These are phyloP conservation scores for Drosophila varians DNA, from an alignment of 1,140 invertebrate species.

Conservation along the genomic window DNA sequence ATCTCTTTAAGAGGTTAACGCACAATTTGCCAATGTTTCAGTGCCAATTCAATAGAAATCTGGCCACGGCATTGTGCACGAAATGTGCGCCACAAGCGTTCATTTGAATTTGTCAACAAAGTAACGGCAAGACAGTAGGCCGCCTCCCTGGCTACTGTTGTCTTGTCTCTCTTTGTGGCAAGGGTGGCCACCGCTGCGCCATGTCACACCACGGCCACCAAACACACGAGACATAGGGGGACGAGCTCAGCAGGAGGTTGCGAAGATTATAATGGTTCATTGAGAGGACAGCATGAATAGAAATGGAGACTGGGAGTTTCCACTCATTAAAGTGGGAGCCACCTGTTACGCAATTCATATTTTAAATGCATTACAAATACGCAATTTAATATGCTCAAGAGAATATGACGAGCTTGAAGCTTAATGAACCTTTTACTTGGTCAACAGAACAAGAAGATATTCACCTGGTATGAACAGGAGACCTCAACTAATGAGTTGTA, in stretches of 20 bases:
- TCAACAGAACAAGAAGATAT: slow-evolving; percentile 87
- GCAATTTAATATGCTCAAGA: no score
- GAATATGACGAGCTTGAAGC: no score
- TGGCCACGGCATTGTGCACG: slow-evolving; percentile 31
- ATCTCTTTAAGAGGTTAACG: background rate
- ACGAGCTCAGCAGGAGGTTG: slow-evolving; percentile 55
- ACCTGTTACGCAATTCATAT: background rate
- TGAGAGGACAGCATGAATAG: background rate
- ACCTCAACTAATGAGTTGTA: slow-evolving; percentile 89
- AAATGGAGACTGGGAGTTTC: background rate
- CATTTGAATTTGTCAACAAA: slow-evolving; percentile 65
- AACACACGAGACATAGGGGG: background rate
- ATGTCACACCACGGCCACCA: slow-evolving; percentile 36
- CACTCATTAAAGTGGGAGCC: background rate
- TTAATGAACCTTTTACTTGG: no score
- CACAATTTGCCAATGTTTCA: background rate
- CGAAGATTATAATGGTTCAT: slow-evolving; percentile 60
- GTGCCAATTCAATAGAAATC: slow-evolving; percentile 1
- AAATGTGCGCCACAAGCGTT: slow-evolving; percentile 37
- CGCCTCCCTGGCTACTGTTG: background rate
- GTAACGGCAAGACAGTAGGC: slow-evolving; percentile 11
- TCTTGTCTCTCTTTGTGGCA: background rate
- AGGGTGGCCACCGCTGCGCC: slow-evolving; percentile 25
- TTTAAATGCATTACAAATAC: no score
- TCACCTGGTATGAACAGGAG: slow-evolving; percentile 92